Evolutionary conservation across 2,888 invertebrate species (phyloP).

Genomic region (Chloromyia formosa): DNA sequence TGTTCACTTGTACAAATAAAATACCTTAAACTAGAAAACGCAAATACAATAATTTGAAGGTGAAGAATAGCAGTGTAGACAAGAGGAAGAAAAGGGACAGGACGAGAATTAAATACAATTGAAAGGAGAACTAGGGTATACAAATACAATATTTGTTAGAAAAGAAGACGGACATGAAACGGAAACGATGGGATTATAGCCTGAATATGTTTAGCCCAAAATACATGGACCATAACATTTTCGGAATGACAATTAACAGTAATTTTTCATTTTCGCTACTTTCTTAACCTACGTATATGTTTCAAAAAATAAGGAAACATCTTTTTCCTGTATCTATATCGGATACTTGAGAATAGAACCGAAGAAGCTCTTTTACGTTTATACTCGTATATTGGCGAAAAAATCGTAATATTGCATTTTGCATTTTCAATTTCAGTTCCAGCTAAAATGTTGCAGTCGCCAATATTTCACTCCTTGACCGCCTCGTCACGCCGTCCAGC

Average conservation of each 20-base stretch:
- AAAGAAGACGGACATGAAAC: not conserved
- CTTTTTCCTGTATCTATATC: not conserved
- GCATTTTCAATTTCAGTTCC: not conserved
- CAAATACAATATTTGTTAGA: no score
- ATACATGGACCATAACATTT: constrained; percentile 6
- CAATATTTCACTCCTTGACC: not conserved
- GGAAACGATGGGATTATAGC: not conserved
- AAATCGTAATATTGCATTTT: not conserved
- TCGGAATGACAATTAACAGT: constrained; percentile 22
- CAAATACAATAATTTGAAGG: not conserved
- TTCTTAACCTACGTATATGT: no score
- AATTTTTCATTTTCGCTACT: no score
- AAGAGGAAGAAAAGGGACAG: not conserved
- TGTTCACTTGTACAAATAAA: not conserved
- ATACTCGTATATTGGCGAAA: not conserved
- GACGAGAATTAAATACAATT: no score
- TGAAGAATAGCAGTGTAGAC: not conserved
- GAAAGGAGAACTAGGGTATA: no score
- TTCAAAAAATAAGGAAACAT: constrained; percentile 5
- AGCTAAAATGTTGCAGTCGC: not conserved
- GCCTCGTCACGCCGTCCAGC: not conserved
- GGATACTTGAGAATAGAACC: no score
- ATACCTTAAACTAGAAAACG: not conserved
- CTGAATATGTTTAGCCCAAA: not conserved
- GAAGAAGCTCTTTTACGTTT: not conserved